phyloP scores from a whole-genome alignment of 2,797 vertebrate species.

The Aratinga solstitialis region DNA sequence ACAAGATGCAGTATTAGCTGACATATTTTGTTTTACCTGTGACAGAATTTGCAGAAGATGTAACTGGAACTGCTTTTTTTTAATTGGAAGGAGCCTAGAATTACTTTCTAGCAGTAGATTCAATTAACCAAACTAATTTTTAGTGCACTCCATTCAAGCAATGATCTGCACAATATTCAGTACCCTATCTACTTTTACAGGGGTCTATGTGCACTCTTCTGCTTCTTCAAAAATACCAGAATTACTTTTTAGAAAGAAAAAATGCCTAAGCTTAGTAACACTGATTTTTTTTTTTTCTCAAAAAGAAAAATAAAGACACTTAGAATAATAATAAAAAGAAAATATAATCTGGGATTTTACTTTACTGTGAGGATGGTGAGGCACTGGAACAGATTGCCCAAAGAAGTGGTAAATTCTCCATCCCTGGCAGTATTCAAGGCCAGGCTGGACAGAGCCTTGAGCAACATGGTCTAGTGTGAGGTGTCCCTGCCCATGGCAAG shows the following conservation, averaged over 20 bases:
- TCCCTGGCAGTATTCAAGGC: not conserved
- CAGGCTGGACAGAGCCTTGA: not conserved
- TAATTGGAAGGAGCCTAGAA: not conserved
- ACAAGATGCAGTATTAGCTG: not conserved
- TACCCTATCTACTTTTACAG: not conserved
- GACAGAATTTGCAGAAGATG: not conserved
- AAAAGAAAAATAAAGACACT: not conserved
- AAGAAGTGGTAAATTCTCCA: not conserved
- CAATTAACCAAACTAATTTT: constrained; percentile 5
- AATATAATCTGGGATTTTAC: not conserved
- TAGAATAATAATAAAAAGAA: not conserved
- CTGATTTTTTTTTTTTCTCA: not conserved
- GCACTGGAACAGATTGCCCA: not conserved
- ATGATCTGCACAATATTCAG: not conserved
- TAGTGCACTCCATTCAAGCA: not conserved
- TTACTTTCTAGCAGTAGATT: not conserved
- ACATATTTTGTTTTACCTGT: not conserved
- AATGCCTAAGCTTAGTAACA: not conserved
- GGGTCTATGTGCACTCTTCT: not conserved
- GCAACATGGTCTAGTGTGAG: not conserved
- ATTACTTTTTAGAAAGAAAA: not conserved
- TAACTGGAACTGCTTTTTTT: not conserved
- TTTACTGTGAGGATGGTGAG: not conserved
- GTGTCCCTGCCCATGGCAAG: not conserved
- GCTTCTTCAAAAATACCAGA: not conserved